Evolutionary conservation across 2,113 vertebrate species (phyloP), one percentile per base, ranked within the genome.

Genomic region (Accipiter cooperii): DNA sequence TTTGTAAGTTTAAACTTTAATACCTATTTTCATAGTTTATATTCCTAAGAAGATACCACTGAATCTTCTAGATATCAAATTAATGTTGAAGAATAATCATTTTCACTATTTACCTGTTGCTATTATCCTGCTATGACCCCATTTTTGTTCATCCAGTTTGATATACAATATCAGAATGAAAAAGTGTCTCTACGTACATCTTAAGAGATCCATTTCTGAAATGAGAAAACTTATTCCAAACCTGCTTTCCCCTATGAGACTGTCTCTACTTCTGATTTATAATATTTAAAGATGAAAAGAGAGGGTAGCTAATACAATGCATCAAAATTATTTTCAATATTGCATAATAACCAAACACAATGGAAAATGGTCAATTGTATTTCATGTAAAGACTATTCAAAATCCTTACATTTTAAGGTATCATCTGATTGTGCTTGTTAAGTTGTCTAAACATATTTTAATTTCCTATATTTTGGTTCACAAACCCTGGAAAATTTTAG

Each of bases 181-280:
- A 73, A 88, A 46, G 1, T 68, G 3, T 55, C 9, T 40, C 18
- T 49, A 36, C 1, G 0, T 44, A 19, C 3, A 16, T 36, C 3
- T 68, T 77, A 44, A 60, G 18, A 65, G 3, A 75, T 28, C 19
- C 3, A 17, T 61, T 78, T 75, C 33, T 52, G 22, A 74, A 85
- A 64, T 24, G 7, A 76, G 33, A 76, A 87, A 38, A n/a, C 1
- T 2, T 60, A 26, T 46, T 64, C 34, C 17, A 70, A 58, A 40
- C 8, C 64, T 64, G 7, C 2, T 64, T 87, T 84, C 31, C 44
- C 13, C 11, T 44, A 4, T n/a, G 26, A 77, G 13, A 64, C 13
- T 58, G 2, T 24, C 8, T 46, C 28, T 86, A 17, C 20, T 34
- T 74, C 12, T 26, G 54, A 55, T 26, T 68, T 47, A 20, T 66